Evolutionary conservation across 2,113 vertebrate genomes (phyloP), one percentile per base, ranked within the genome.

Genomic region (Callaeas wilsoni): DNA sequence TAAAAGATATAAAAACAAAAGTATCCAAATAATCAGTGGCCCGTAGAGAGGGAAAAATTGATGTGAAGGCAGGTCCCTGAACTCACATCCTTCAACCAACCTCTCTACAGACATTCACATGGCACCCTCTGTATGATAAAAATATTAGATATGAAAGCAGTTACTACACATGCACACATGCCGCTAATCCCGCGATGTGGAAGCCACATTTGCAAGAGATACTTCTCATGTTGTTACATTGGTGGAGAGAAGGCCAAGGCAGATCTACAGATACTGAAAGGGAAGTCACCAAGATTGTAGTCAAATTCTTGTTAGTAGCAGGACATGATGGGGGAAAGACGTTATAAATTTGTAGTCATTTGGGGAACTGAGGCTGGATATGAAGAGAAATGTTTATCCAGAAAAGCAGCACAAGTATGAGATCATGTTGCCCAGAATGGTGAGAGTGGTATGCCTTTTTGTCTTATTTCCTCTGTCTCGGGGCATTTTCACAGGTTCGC

Each of bases 251-350:
- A 71, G 52, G 27, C 8, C 44, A 57, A 50, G 8, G 13, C 17
- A 44, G 5, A 84, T 19, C 68, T 41, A 67, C 2, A 39, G 12
- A 57, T 10, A 47, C 11, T 42, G n/a, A 67, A 78, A 50, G 4
- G 2, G 33, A 16, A 78, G 25, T 64, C 63, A 42, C 10, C 23
- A 74, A 73, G 37, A 55, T 12, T 2, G 0, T 8, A 59, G 27
- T 4, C 32, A 59, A 81, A 67, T 32, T 42, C 32, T 32, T 69
- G 16, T 20, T 59, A 23, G 18, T 13, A 59, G 47, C 20, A 82
- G 26, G 10, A 71, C 21, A 33, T 10, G 2, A 73, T 2, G 16
- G 30, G 1, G 22, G 12, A 15, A 69, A 88, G 81, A 0, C 1
- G 6, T 21, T 68, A 56, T 1, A 32, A 30, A 68, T 52, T 37